Base-by-base conservation (phyloP, 2,113 vertebrate genomes). In the Amia ocellicauda region DNA sequence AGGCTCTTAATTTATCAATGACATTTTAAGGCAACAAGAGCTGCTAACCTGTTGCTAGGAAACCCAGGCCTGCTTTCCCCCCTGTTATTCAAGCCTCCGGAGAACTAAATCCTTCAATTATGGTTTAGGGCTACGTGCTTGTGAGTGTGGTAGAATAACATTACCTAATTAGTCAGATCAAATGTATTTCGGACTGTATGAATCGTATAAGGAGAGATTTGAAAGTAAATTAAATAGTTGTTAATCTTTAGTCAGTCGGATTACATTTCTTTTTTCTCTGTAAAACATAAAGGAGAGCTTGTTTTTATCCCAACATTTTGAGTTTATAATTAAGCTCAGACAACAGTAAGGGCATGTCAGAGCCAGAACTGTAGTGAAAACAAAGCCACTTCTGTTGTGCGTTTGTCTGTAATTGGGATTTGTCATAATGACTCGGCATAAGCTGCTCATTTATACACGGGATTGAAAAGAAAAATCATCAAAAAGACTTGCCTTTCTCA, bases 1-100 rank as follows among this genome's bases (percentile, higher is more conserved):
- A 78, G 79, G 80, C 78, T 80, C 49, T 3, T 58, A 74, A 70
- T 73, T 70, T 72, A 43, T 68, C 63, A 24, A 67, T 52, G 66
- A 74, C 58, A 36, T 43, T 27, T 17, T 17, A 47, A 13, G 40
- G n/a, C 3, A 60, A 53, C 57, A 11, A 56, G 14, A 69, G 73
- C 77, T 66, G 73, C 61, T 67, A 74, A 68, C 58, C 56, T 74
- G 83, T 88, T 88, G 82, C 85, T 78, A 76, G 60, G 88, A 72
- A 67, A 89, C 85, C 4, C 22, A 41, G 53, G 60, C 64, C 73
- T 60, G 68, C 71, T 74, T 62, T 47, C n/a, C n/a, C n/a, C n/a
- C 0, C 63, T 67, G 64, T 75, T 58, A 74, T 78, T 81, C 14
- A 59, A 24, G 71, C 43, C 56, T 63, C 67, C 69, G 67, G 79